Base-by-base conservation (phyloP, 2,888 invertebrate genomes). In the Ormyrus thymus region DNA sequence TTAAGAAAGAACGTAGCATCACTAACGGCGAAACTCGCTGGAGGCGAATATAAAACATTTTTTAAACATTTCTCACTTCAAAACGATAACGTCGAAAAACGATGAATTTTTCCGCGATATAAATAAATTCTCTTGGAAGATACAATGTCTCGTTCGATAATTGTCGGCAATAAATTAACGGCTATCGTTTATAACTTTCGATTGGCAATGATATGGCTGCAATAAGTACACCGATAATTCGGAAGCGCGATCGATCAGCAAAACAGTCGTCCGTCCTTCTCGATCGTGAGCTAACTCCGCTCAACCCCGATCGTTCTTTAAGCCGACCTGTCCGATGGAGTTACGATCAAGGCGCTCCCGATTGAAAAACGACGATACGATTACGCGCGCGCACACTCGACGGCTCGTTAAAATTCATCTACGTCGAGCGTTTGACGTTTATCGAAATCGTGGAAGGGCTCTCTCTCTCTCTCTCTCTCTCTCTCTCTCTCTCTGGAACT, bases 41-140 rank as follows among this genome's bases (percentile, higher is more conserved):
- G 9, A 61, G 13, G 62, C 45, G 43, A 50, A 45, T 56, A 70
- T 56, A 50, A 48, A 65, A 51, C 50, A 13, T 51, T 65, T 50
- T 53, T 9, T 43, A 51, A 10, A 6, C 7, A 6, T 53, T 64
- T 64, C 45, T 58, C 48, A n/a, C 59, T 71, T 72, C 53, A 65
- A 72, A 76, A 66, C 62, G n/a, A 43, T 61, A 68, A 68, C 65
- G 13, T 76, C 66, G 59, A 75, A 68, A 56, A 51, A 76, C 56
- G 15, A 56, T 64, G 15, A 50, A 6, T 51, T 45, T 69, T 62
- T 13, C 29, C 29, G 29, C 29, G 29, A 29, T 1, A 79, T 62
- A 76, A 72, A 64, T 51, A 51, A 51, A 80, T 51, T 64, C 62
- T 53, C 29, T 4, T 76, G 59, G 61, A 72, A 71, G 66, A 79